These are phyloP conservation scores for Anthrax anthrax DNA, from an alignment of 2,888 invertebrate genomes.

Conservation along the genomic window DNA sequence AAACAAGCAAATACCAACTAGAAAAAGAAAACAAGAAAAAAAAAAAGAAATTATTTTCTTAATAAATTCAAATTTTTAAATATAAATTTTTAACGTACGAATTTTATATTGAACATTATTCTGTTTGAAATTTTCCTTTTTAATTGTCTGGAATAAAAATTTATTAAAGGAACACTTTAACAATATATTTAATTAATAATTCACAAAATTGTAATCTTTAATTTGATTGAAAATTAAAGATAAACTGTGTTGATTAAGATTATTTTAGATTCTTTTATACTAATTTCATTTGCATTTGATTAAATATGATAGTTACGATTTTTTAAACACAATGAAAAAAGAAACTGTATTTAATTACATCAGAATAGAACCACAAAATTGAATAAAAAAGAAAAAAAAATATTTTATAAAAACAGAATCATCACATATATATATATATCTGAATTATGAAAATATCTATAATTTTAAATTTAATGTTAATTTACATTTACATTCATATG, in stretches of 20 bases:
- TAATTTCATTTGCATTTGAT: not conserved
- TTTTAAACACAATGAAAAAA: not conserved
- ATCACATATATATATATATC: no score
- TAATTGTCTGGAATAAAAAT: no score
- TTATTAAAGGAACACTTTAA: no score
- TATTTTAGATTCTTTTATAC: slow-evolving; percentile 19
- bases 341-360: slow-evolving; percentile 5
- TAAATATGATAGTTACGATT: not conserved
- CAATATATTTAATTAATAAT: no score
- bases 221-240: slow-evolving; percentile 11
- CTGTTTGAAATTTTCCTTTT: no score
- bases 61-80: not conserved
- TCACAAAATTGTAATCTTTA: slow-evolving; percentile 11
- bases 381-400: not conserved
- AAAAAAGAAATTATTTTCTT: not conserved
- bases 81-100: not conserved
- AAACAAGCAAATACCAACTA: slow-evolving; percentile 39
- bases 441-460: no score
- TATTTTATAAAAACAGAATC: not conserved
- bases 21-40: slow-evolving; percentile 16
- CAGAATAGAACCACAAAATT: not conserved
- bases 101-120: slow-evolving; percentile 36
- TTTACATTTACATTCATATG: no score
- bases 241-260: slow-evolving; percentile 16
- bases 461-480: no score